Base-by-base conservation (phyloP, 2,888 invertebrate species). In the Microchrysa polita region DNA sequence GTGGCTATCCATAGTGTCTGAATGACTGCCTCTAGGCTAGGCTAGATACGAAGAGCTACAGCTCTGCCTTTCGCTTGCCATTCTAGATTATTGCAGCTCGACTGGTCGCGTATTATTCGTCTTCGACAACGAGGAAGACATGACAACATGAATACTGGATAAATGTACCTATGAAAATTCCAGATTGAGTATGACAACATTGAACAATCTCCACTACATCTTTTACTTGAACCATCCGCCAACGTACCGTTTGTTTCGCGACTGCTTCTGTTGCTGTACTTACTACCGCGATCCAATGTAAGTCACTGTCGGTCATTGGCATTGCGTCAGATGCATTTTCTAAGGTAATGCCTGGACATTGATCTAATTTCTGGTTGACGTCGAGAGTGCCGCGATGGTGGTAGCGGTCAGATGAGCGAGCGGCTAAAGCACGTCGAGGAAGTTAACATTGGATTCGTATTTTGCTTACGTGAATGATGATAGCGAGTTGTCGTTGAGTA, bases 281-380 rank as follows among this genome's bases (percentile, higher is more conserved):
- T 80, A 82, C 82, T 81, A 81, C 81, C 83, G 83, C 83, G 53
- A 23, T 67, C 27, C 67, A 53, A 67, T 53, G 83, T 83, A 83
- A 83, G 83, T 81, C 83, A 83, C 83, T 83, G 78, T 81, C 83
- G 83, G 83, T 83, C 83, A 81, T 83, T 83, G 83, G 79, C 83
- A 80, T 80, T 78, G 23, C 76, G 77, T 78, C 78, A 78, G 77
- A 79, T 80, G 79, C 79, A 79, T 80, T 79, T 80, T 79, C 79
- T 80, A 79, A 82, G 82, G 80, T 82, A 80, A 82, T 80, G 79
- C 77, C 80, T 80, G 82, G 82, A 79, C 81, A 80, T 82, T 82
- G 82, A 80, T 79, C 80, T 81, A 81, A 80, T 82, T 81, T 55
- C 79, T 77, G 63, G 34, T 14, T 34, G 44, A 44, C 23, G 44